phyloP scores from a whole-genome alignment of 2,113 vertebrate species.

The Tachycineta bicolor region DNA sequence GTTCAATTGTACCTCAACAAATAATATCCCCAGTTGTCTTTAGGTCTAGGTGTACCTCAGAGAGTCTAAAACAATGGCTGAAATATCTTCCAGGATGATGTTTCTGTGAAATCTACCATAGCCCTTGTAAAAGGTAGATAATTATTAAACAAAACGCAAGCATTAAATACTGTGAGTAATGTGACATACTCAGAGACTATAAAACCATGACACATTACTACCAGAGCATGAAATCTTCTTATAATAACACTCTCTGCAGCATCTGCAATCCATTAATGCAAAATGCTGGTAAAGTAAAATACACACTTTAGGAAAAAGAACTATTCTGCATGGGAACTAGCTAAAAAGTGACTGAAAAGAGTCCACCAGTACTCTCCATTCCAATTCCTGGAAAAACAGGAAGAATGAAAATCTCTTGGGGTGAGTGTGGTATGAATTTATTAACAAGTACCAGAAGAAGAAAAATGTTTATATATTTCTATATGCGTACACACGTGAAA shows the following conservation, averaged over 20 bases:
- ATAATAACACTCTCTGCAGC: neutral
- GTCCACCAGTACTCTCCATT: neutral
- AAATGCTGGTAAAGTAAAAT: neutral
- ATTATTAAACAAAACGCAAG: neutral
- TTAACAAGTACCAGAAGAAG: neutral
- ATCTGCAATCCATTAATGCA: neutral
- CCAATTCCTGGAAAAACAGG: neutral
- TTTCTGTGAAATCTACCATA: neutral
- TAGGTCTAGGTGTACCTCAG: neutral
- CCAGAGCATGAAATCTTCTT: neutral
- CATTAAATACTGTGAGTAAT: neutral
- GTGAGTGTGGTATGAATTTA: neutral
- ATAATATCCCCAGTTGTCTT: neutral
- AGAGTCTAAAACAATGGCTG: neutral
- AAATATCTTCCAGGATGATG: neutral
- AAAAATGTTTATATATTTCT: neutral
- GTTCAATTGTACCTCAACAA: neutral
- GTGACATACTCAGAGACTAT: neutral
- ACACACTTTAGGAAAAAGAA: neutral
- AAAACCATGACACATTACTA: neutral
- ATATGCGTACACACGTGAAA: neutral
- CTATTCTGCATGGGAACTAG: neutral
- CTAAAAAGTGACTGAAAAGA: neutral
- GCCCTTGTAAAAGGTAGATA: neutral
- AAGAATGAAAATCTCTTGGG: neutral